Base-by-base conservation (phyloP, 2,797 vertebrate species). In the Pseudopleuronectes americanus region DNA sequence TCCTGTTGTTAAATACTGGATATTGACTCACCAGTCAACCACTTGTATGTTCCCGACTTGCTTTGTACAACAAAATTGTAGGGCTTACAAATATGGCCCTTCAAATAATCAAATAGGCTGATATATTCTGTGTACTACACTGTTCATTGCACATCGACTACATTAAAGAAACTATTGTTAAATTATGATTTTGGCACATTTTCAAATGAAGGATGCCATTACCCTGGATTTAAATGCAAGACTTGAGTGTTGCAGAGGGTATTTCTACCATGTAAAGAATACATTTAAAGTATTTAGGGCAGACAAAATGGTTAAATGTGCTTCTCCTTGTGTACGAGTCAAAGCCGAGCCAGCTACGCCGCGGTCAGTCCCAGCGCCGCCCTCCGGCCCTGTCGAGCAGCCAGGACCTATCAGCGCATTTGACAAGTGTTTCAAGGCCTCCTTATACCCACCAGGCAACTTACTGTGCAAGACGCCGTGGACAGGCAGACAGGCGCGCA, bases 331-430 rank as follows among this genome's bases (percentile, higher is more conserved):
- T 72, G 57, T 64, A 57, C 47, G 57, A 43, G 71, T 43, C 53
- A 54, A 2, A 52, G 64, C 56, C 58, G 31, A 53, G 47, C 62
- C 69, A 79, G 67, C 54, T 56, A 55, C 64, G 33, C 41, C 65
- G 28, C 1, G 4, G 61, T 77, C 64, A 66, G 64, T 57, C 72
- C 41, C 63, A 19, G 22, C 41, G 22, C n/a, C 68, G 53, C 54
- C 65, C 72, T 10, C 31, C 53, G 56, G 77, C 65, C 61, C 19
- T n/a, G 53, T 41, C 3, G 17, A 72, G 68, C 51, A 71, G 69
- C 73, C 48, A 41, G 33, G 57, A 80, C 52, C 61, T 79, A 84
- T 84, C 54, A 71, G 65, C 22, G 55, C 75, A 64, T 74, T 74
- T 68, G 73, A 81, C 64, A 76, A 76, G 81, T 26, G 60, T 63